Evolutionary conservation across 2,888 invertebrate genomes (phyloP), one percentile per base, ranked within the genome.

Genomic region (Tyria jacobaeae): DNA sequence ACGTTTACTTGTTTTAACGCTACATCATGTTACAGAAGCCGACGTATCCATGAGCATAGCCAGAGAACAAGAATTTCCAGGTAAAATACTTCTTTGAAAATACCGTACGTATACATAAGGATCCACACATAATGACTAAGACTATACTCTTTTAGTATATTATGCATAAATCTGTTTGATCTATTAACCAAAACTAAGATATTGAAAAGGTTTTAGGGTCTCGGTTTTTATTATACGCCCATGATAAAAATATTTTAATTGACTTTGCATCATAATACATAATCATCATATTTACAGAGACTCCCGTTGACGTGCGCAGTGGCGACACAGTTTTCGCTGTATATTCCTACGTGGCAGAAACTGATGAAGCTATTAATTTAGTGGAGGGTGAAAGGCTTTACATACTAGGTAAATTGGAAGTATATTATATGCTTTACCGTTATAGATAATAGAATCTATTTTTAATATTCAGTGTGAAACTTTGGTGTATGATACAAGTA

Each of bases 321-420:
- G 97, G 97, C 14, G 97, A 97, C 81, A 95, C 96, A 10, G 96
- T 97, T 88, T 97, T 96, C 84, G 97, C 98, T 0, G 96, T 98
- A 57, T 97, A 97, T 81, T 96, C 97, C 4, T 98, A 98, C 82
- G 95, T 97, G 41, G 97, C 98, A 25, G 98, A 98, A 89, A 97
- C 96, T 49, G 97, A 97, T 70, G 97, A 98, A 86, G 97, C 98
- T 1, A 96, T 98, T 68, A 97, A 97, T 84, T 94, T 98, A 56
- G 97, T 98, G 0, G 98, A 98, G 92, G 98, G 98, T 69, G 98
- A 98, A 94, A 96, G 96, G 76, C 96, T 98, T 9, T 97, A 97
- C 77, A 96, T 98, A 37, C 90, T 97, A 64, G 97, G 97, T 96
- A 92, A 85, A 75, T 37, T 37, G 14, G 17, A n/a, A n/a, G 15